Evolutionary conservation across 2,888 invertebrate species (phyloP), one percentile per base, ranked within the genome.

Genomic region (Caenorhabditis imperialis): DNA sequence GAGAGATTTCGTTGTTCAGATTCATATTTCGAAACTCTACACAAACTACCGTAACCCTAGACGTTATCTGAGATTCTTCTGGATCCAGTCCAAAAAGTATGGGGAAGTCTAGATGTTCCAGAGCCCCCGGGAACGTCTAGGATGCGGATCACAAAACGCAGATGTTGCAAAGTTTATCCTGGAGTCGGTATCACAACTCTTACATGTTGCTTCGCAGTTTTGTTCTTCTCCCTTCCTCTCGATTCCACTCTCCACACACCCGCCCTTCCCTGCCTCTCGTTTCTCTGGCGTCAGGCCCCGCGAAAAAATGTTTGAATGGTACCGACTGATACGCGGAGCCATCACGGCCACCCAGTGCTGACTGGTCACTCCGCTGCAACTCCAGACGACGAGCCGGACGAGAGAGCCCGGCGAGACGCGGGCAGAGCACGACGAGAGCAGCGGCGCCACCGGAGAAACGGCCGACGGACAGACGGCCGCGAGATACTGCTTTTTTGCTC

Each of bases 281-380:
- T 40, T 55, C 47, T 42, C 40, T 42, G 18, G 45, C 35, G 58
- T 33, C 45, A n/a, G 6, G 30, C 30, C 10, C 30, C 5, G 40
- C 40, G n/a, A 40, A 40, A 40, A 48, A 55, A 54, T 18, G 42
- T 55, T 40, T 45, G 50, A 55, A 65, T 55, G 65, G 65, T 55
- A 62, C 62, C 62, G 62, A 62, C 62, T 62, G 55, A 55, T 55
- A 55, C 55, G 55, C 40, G 53, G 60, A 48, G 61, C 38, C 38
- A 23, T 14, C 37, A 7, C 50, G 50, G 42, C 50, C 61, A 48
- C 50, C 50, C 61, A 33, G 37, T 20, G 22, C 27, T 4, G 10
- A 12, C 53, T 53, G 44, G 44, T 33, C 33, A 33, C 48, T 48
- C 50, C 20, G 22, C 14, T 3, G 16, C 20, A 22, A 37, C 30